Percentiles rank a stretch among this genome's conserved stretches.
Conservation (phyloP, 2,797 vertebrate species). For the Molossus alvarezi region DNA sequence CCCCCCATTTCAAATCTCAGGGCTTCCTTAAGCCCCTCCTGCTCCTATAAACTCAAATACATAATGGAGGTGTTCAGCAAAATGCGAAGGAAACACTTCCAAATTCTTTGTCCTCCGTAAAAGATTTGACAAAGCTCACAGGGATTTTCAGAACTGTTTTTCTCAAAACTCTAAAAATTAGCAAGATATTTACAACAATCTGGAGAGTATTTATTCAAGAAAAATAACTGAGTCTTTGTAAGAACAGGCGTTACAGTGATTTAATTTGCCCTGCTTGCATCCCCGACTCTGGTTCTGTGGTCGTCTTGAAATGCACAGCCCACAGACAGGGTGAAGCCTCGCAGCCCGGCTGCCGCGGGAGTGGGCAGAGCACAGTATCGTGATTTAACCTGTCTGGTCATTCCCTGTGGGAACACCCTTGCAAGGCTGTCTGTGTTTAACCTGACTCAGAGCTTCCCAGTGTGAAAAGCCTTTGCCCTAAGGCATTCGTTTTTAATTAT, state of each 20-base stretch:
- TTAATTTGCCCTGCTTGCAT: not conserved
- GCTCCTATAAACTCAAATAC: not conserved
- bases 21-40: not conserved
- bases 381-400: constrained; percentile 3
- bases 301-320: not conserved
- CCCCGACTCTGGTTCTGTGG: not conserved
- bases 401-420: not conserved
- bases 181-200: not conserved
- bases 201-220: not conserved
- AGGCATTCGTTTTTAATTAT: constrained; percentile 15
- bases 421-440: constrained; percentile 3
- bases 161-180: not conserved
- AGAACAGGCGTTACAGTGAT: not conserved
- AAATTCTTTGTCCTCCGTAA: not conserved
- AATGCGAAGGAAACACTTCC: not conserved
- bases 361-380: not conserved
- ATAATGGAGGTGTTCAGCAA: not conserved
- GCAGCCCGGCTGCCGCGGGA: not conserved
- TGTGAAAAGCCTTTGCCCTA: not conserved
- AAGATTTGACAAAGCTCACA: not conserved
- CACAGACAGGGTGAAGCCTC: not conserved
- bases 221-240: not conserved
- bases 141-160: not conserved
- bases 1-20: not conserved
- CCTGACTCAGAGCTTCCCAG: not conserved